Percentiles rank a stretch among this genome's conserved stretches.
Conservation (phyloP, 1,140 invertebrate genomes). For the Cephus cinctus region DNA sequence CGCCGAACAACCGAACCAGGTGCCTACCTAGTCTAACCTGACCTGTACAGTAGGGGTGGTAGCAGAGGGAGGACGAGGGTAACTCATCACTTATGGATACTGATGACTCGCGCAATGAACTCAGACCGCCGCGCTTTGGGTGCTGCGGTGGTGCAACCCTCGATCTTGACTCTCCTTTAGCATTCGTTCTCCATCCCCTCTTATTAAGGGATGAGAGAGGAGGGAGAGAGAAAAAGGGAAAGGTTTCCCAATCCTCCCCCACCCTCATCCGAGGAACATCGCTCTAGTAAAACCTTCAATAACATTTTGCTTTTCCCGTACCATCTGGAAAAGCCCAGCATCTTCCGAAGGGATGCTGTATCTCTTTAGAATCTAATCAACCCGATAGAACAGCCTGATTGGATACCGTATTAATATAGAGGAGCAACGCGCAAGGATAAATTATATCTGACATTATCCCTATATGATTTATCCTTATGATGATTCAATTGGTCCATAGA, state of each 20-base stretch:
- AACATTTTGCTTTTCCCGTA: conserved; percentile 43
- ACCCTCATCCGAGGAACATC: conserved; percentile 1
- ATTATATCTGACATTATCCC: too few species aligned
- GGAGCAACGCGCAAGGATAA: too few species aligned
- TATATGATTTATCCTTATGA: too few species aligned
- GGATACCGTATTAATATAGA: too few species aligned
- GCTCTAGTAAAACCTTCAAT: conserved; percentile 38
- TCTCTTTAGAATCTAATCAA: too few species aligned
- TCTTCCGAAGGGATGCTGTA: too few species aligned
- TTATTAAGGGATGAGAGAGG: too few species aligned
- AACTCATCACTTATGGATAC: conserved; percentile 59
- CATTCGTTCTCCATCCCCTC: conserved; percentile 19
- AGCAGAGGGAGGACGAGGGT: conserved; percentile 25
- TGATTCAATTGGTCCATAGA: too few species aligned
- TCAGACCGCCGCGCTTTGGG: conserved; percentile 35
- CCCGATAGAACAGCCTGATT: too few species aligned
- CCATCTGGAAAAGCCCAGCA: too few species aligned
- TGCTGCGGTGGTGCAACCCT: conserved; percentile 35
- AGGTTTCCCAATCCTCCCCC: conserved; percentile 15
- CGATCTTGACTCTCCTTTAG: conserved; percentile 20
- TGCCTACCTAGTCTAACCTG: conserved; percentile 37
- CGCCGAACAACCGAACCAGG: conserved; percentile 48
- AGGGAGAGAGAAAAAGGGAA: too few species aligned
- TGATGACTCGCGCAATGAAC: conserved; percentile 58
- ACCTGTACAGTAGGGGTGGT: conserved; percentile 17